Evolutionary conservation across 2,888 invertebrate species (phyloP).

Genomic region (Esperia sulphurella): DNA sequence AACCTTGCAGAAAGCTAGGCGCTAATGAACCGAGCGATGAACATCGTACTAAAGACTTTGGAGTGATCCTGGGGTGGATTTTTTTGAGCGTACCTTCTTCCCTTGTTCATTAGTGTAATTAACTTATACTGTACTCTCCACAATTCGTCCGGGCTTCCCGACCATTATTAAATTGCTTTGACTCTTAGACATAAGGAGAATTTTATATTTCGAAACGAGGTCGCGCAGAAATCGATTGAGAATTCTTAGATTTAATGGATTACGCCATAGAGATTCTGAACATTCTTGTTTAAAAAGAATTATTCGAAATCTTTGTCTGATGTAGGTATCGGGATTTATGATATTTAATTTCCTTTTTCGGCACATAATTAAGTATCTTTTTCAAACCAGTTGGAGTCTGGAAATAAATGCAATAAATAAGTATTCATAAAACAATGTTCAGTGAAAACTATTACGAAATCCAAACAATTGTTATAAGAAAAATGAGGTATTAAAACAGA

Average conservation of each 20-base stretch:
- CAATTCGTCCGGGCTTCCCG: slow-evolving; percentile 55
- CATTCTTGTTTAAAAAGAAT: not conserved
- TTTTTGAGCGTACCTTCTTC: slow-evolving; percentile 71
- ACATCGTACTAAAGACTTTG: slow-evolving; percentile 75
- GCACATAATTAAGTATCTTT: too few relatives aligned
- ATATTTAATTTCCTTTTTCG: too few relatives aligned
- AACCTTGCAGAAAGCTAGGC: slow-evolving; percentile 44
- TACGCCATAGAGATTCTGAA: not conserved
- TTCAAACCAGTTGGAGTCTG: too few relatives aligned
- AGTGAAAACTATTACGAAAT: too few relatives aligned
- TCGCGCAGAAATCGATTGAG: slow-evolving; percentile 6
- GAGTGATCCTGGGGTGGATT: slow-evolving; percentile 73
- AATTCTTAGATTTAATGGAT: slow-evolving; percentile 9
- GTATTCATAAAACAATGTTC: too few relatives aligned
- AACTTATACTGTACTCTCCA: slow-evolving; percentile 67
- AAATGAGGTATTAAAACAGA: too few relatives aligned
- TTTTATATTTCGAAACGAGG: slow-evolving; percentile 10
- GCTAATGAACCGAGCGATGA: slow-evolving; percentile 75
- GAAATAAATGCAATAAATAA: too few relatives aligned
- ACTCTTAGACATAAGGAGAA: slow-evolving; percentile 8
- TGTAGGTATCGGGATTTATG: not conserved
- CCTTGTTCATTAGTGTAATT: slow-evolving; percentile 77
- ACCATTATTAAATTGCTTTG: slow-evolving; percentile 55
- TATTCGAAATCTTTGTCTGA: not conserved
- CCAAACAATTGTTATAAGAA: too few relatives aligned